A percentile compares a stretch with the other conserved stretches of the same genome.
These are phyloP conservation scores for Plectropomus leopardus DNA, from an alignment of 2,113 vertebrate genomes.

Conservation along the genomic window DNA sequence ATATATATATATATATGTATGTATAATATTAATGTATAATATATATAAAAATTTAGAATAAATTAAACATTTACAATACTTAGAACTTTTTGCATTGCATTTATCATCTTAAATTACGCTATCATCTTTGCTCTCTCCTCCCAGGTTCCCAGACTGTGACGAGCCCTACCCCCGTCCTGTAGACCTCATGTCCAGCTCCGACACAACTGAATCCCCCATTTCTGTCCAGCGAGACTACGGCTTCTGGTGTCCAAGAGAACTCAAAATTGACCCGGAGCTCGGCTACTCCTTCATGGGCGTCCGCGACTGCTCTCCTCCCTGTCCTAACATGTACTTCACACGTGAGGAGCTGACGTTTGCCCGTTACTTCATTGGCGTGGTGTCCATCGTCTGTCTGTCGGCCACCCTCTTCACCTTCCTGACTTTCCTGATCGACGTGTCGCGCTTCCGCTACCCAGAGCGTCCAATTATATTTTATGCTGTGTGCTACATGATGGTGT, in stretches of 20 bases:
- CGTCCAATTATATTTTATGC: conserved; percentile 98
- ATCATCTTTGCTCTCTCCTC: background rate
- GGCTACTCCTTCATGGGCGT: conserved; percentile 96
- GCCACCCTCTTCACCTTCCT: conserved; percentile 98
- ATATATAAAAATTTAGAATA: no score
- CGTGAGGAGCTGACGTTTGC: conserved; percentile 94
- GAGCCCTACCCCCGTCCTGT: conserved; percentile 92
- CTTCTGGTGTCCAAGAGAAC: conserved; percentile 97
- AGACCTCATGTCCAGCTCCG: conserved; percentile 88
- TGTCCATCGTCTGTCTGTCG: conserved; percentile 97
- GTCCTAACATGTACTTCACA: conserved; percentile 97
- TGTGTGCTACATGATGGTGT: conserved; percentile 99
- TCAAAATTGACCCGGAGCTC: conserved; percentile 94
- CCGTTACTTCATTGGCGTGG: conserved; percentile 96
- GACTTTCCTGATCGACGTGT: conserved; percentile 97
- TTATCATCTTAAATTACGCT: background rate
- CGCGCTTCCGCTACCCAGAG: conserved; percentile 97
- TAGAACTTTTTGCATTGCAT: no score
- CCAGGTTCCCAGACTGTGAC: conserved; percentile 95
- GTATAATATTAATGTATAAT: no score
- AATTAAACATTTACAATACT: no score
- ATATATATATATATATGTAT: no score
- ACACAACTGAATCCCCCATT: conserved; percentile 86
- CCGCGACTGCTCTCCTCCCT: conserved; percentile 95
- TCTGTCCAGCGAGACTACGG: conserved; percentile 95